Evolutionary conservation across 2,888 invertebrate species (phyloP), one percentile per base, ranked within the genome.

Genomic region (Volucella bombylans): DNA sequence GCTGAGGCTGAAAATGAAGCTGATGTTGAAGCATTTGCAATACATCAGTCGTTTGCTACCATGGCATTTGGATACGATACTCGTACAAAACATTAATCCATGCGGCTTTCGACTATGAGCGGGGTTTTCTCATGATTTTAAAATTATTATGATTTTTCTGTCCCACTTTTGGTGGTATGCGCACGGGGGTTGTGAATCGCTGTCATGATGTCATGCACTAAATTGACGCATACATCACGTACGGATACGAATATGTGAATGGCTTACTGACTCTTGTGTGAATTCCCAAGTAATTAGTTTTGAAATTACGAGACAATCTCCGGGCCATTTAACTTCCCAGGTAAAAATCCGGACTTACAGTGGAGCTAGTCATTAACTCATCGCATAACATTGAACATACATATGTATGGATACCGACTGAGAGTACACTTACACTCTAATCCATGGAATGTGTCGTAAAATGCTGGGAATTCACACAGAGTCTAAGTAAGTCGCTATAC

Each of bases 211-310:
- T 59, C 67, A 71, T 64, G 57, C 71, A 59, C 77, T 59, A 23
- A 47, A 78, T 72, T 67, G 67, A 54, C 54, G 61, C 65, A 77
- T 62, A 47, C 41, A 61, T 57, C 62, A 47, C 18, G 15, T 31
- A 47, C 43, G 45, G 4, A 23, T 23, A 23, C 23, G 23, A 23
- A 23, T 50, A 62, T 41, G 14, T 54, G 47, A 55, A 50, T 57
- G 43, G 57, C 50, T 65, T 57, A 50, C 65, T 73, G 61, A 62
- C 54, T 73, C n/a, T 50, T 41, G 47, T 69, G 45, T 78, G 55
- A 68, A 78, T 78, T 82, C 64, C 68, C 64, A 73, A 38, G 57
- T 68, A 79, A 79, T 79, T 72, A 79, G 52, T 52, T 68, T 57
- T 64, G 54, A 67, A 73, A 64, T 72, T 73, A 73, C 78, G 47